A percentile compares a stretch with the other conserved stretches of the same genome.
Conservation (phyloP, 2,888 invertebrate species). For the Gerris lacustris region DNA sequence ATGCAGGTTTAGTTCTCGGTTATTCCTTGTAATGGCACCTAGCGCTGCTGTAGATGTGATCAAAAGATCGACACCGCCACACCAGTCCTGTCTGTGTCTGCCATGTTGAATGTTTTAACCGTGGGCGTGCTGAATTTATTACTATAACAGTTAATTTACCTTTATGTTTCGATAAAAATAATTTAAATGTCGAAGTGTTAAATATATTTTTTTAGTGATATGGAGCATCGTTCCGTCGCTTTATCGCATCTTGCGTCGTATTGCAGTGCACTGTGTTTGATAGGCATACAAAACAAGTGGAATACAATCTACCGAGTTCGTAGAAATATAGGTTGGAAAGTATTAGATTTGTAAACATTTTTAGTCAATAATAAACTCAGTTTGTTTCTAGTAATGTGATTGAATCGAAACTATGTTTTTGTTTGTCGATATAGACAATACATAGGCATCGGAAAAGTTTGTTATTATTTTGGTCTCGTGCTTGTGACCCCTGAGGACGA, state of each 20-base stretch:
- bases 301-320: slow-evolving; percentile 2
- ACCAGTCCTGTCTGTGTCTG: slow-evolving; percentile 30
- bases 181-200: slow-evolving; percentile 5
- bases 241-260: background rate
- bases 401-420: background rate
- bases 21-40: slow-evolving; percentile 13
- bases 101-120: slow-evolving; percentile 30
- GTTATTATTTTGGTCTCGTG: slow-evolving; percentile 36
- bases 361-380: background rate
- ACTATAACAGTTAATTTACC: slow-evolving; percentile 7
- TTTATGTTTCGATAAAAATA: slow-evolving; percentile 7
- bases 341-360: slow-evolving; percentile 1
- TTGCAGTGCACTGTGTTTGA: background rate
- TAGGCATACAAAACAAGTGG: background rate
- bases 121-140: slow-evolving; percentile 27
- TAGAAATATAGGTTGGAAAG: slow-evolving; percentile 4
- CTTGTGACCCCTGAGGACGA: slow-evolving; percentile 47
- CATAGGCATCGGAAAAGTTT: background rate
- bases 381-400: background rate
- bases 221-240: background rate
- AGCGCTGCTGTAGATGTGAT: slow-evolving; percentile 28
- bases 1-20: background rate
- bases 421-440: slow-evolving; percentile 2
- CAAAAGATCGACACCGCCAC: slow-evolving; percentile 27
- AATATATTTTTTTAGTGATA: background rate